A percentile compares a stretch with the other conserved stretches of the same genome.
These are phyloP conservation scores for Clepsis dumicolana DNA, from an alignment of 2,888 invertebrate genomes.

Conservation along the genomic window DNA sequence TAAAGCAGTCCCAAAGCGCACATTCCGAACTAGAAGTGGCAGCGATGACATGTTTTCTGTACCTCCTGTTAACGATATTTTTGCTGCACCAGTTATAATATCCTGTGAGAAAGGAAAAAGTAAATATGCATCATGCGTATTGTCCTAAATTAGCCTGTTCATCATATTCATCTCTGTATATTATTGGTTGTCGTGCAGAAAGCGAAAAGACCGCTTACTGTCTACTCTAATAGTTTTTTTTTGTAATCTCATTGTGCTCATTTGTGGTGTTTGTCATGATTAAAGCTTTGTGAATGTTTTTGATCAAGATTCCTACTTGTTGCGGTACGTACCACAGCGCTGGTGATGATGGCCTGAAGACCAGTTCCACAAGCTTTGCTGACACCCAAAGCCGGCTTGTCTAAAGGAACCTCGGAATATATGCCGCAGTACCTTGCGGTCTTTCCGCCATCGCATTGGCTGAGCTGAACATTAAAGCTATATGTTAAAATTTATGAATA, in stretches of 20 bases:
- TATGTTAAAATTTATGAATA: neutral
- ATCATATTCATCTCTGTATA: too few relatives aligned
- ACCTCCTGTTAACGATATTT: slow-evolving; percentile 95
- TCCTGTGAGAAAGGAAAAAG: slow-evolving; percentile 87
- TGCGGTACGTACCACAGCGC: slow-evolving; percentile 90
- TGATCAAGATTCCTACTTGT: too few relatives aligned
- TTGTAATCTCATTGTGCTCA: too few relatives aligned
- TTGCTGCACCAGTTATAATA: slow-evolving; percentile 92
- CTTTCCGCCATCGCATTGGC: slow-evolving; percentile 94
- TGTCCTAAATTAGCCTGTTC: too few relatives aligned
- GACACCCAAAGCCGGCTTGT: slow-evolving; percentile 94
- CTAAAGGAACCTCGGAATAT: slow-evolving; percentile 93
- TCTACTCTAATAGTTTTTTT: too few relatives aligned
- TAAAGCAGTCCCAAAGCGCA: slow-evolving; percentile 95
- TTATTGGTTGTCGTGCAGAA: too few relatives aligned
- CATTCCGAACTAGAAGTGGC: slow-evolving; percentile 93
- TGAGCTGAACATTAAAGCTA: slow-evolving; percentile 80
- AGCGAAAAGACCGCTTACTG: too few relatives aligned
- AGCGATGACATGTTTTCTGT: slow-evolving; percentile 97
- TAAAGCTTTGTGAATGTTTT: too few relatives aligned
- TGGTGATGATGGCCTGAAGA: slow-evolving; percentile 96
- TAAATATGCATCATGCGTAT: too few relatives aligned
- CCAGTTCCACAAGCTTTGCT: slow-evolving; percentile 98
- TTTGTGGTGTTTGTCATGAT: too few relatives aligned
- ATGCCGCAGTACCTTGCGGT: slow-evolving; percentile 95